Base-by-base conservation (phyloP, 2,797 vertebrate species). In the Coregonus suidteri region DNA sequence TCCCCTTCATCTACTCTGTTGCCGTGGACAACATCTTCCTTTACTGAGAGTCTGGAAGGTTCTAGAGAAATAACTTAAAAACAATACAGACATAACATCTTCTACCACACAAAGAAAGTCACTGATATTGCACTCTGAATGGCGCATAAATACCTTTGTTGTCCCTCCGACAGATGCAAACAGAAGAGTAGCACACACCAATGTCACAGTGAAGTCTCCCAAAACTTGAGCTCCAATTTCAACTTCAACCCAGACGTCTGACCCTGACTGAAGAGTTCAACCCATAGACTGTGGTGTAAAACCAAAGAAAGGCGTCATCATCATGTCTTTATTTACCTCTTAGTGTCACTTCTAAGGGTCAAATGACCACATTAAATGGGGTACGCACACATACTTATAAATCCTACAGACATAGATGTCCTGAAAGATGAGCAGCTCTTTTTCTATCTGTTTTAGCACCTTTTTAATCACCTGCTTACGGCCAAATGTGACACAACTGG, bases 391-490 rank as follows among this genome's bases (percentile, higher is more conserved):
- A 31, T 14, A 79, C 77, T 20, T 69, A 54, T n/a, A 47, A 13
- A 41, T 64, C 71, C 14, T 47, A 89, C 83, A 91, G 84, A 88
- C 86, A 90, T 85, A 91, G 86, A 88, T 78, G 78, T 75, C 81
- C 0, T 88, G 78, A 88, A 90, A 88, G 85, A 75, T 56, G 87
- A 90, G 75, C 85, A 76, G 13, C 51, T 59, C 41, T 77, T 64
- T 65, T 81, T 82, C 78, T 80, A 84, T 88, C 82, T 70, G 82
- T 86, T 84, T 89, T 85, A 86, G 71, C 66, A 73, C 62, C 75
- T 83, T 87, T 78, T 75, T 34, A 77, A 86, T 84, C 80, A 82
- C 84, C 84, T 82, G 75, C 69, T 67, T 2, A 18, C 0, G 41
- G 83, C 82, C 71, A 84, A 84, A 82, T 80, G 77, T 73, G 52